Conservation (phyloP, 2,113 vertebrate species). For the Passer montanus region DNA sequence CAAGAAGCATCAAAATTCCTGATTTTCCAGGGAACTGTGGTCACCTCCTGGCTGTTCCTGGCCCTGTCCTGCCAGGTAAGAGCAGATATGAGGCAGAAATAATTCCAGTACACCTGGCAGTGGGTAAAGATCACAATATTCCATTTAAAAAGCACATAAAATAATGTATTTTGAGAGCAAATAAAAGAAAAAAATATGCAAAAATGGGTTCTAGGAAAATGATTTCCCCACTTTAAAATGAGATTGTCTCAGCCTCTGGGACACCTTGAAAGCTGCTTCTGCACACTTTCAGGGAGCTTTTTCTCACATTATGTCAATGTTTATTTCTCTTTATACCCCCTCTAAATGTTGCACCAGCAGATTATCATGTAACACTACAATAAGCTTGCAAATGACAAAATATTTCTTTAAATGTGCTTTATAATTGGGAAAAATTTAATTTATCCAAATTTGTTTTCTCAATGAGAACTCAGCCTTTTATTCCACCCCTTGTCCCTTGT, state of each 20-base stretch:
- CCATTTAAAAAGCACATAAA: neutral
- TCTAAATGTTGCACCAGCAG: neutral
- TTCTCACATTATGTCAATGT: neutral
- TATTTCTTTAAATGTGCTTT: neutral
- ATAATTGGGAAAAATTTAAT: neutral
- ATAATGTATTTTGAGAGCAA: neutral
- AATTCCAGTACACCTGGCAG: neutral
- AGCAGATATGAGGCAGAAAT: neutral
- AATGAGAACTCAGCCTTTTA: neutral
- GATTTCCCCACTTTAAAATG: neutral
- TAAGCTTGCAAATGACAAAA: neutral
- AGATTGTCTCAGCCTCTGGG: neutral
- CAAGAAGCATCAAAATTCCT: neutral
- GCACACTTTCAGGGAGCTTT: neutral
- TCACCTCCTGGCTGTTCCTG: neutral
- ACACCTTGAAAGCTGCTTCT: neutral
- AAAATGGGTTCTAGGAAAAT: neutral
- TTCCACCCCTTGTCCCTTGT: neutral
- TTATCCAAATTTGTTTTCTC: neutral
- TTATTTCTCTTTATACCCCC: neutral
- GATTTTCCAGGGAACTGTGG: neutral
- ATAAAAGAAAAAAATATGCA: neutral
- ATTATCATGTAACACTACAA: fast-evolving
- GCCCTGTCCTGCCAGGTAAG: neutral
- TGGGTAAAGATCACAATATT: neutral